These are phyloP conservation scores for Ceratotherium simum DNA, from an alignment of 2,113 vertebrate genomes.

Conservation along the genomic window DNA sequence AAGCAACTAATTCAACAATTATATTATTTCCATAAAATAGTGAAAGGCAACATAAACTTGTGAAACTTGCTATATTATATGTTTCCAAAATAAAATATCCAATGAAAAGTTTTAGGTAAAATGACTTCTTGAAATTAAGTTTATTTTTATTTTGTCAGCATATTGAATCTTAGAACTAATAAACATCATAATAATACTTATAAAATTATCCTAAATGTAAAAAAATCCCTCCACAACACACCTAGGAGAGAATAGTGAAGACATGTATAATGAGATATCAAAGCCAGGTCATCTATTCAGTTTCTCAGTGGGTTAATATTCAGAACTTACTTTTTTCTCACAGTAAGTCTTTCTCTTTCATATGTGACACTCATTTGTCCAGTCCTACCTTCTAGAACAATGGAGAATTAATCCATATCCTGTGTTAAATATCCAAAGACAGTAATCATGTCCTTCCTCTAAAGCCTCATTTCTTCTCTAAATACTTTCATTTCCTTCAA, in stretches of 20 bases:
- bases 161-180: neutral
- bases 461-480: neutral
- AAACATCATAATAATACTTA: neutral
- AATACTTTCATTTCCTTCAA: slow-evolving; percentile 55
- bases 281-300: neutral
- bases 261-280: neutral
- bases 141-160: neutral
- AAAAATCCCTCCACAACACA: neutral
- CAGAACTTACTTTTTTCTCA: neutral
- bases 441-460: neutral
- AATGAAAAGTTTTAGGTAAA: neutral
- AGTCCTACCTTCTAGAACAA: neutral
- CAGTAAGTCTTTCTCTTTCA: neutral
- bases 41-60: neutral
- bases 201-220: neutral
- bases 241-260: neutral
- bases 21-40: neutral
- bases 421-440: neutral
- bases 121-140: neutral
- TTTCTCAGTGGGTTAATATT: neutral
- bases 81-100: neutral
- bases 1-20: neutral
- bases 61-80: neutral
- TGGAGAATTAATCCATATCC: neutral
- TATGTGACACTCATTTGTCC: neutral